Evolutionary conservation across 2,797 vertebrate genomes (phyloP).

Genomic region (Gastrophryne carolinensis): DNA sequence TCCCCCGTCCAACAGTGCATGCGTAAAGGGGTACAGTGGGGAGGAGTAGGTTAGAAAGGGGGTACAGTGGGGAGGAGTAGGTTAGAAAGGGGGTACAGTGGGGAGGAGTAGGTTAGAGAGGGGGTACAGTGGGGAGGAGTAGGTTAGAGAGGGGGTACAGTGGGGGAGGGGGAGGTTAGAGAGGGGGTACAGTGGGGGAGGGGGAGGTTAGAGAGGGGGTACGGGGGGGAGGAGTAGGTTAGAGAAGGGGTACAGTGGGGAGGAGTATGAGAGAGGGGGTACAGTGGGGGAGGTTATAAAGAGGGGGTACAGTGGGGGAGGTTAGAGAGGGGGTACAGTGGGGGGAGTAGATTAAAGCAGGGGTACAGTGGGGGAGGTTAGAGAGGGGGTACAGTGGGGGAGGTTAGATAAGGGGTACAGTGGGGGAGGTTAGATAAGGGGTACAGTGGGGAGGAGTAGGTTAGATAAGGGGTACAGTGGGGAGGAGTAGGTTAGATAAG

Average conservation of each 20-base stretch:
- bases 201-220: neutral
- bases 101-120: neutral
- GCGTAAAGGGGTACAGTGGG: neutral
- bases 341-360: neutral
- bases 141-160: neutral
- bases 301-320: neutral
- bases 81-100: neutral
- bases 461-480: neutral
- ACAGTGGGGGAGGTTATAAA: neutral
- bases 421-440: neutral
- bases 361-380: neutral
- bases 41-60: neutral
- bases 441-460: neutral
- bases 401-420: neutral
- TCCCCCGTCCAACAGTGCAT: neutral
- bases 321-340: neutral
- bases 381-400: neutral
- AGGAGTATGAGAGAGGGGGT: neutral
- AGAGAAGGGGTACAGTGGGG: neutral
- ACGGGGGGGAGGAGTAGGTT: neutral
- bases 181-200: neutral
- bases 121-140: neutral
- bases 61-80: neutral
- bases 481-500: too few relatives aligned
- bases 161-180: neutral